Percentiles rank a stretch among this genome's conserved stretches.
phyloP scores from a whole-genome alignment of 2,797 vertebrate genomes.

The Mallotus villosus region DNA sequence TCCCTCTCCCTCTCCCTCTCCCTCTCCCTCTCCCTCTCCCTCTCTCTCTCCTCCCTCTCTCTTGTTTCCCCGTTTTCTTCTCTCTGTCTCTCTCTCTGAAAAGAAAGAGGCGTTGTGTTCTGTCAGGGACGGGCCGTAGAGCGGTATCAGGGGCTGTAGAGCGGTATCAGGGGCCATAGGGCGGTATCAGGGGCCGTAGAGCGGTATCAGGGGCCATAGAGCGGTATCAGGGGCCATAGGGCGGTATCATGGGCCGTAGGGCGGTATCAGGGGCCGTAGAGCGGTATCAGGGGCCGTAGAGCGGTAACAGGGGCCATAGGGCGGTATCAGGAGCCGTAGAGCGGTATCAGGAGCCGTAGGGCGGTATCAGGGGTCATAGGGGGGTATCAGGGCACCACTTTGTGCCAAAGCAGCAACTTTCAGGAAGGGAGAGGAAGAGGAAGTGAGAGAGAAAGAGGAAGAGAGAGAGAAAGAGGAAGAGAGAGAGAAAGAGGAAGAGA shows the following conservation, averaged over 20 bases:
- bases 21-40: no score
- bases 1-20: no score
- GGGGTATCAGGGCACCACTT: conserved; percentile 47
- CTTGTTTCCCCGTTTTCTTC: no score
- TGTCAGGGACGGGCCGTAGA: conserved; percentile 31
- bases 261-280: no score
- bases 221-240: no score
- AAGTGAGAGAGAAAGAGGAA: neutral
- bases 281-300: conserved; percentile 25
- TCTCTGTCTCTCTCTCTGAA: conserved; percentile 8
- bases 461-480: neutral
- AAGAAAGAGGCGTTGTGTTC: conserved; percentile 58
- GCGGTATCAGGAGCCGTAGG: no score
- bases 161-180: no score
- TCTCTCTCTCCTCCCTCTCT: no score
- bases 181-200: no score
- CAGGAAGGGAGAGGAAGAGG: conserved; percentile 12
- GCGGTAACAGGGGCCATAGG: conserved; percentile 28
- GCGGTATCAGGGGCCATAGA: no score
- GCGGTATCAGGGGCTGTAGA: conserved; percentile 29
- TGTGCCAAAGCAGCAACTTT: conserved; percentile 47
- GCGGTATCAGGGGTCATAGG: conserved; percentile 24
- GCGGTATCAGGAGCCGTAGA: no score
- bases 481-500: neutral
- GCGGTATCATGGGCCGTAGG: no score